Evolutionary conservation across 1,140 invertebrate species (phyloP), one percentile per base, ranked within the genome.

Genomic region (Caenorhabditis latens): DNA sequence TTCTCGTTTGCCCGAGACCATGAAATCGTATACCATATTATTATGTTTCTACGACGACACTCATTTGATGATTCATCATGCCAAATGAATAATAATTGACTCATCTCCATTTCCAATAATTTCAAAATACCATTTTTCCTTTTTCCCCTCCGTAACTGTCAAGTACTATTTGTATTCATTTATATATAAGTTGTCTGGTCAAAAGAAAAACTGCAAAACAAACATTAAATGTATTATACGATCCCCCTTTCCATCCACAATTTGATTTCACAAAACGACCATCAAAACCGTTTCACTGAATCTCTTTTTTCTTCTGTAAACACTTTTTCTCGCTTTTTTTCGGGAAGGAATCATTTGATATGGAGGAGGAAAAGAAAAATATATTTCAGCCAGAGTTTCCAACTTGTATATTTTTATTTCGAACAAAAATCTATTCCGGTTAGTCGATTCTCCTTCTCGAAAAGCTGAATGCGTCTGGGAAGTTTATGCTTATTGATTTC

Each of bases 121-220:
- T 61, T 61, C 57, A 61, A 61, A 61, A 61, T 61, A 9, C 57
- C 19, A 16, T 61, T 21, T n/a, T n/a, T 24, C n/a, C 57, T 4
- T 4, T 61, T 21, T 61, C 16, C 13, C 50, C 11, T n/a, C 13
- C 42, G 19, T 43, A 71, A 71, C 65, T 71, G 65, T 71, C 65
- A 71, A 71, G 65, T 71, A 43, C 16, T 71, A 71, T 71, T 71
- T 71, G 65, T 46, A 71, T 43, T 71, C 65, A 42, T 43, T 71
- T 40, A 71, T 42, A 71, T 63, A 63, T 63, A 32, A 24, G 61
- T 63, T 71, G 65, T 71, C 40, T 71, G 65, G 71, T 50, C 46
- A 79, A 79, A 79, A 79, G 46, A 79, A 79, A 53, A 79, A 79
- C 71, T 79, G 71, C 71, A 79, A 79, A 79, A 79, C 71, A 79